phyloP scores from a whole-genome alignment of 2,888 invertebrate genomes.

The Hirudinaria manillensis region DNA sequence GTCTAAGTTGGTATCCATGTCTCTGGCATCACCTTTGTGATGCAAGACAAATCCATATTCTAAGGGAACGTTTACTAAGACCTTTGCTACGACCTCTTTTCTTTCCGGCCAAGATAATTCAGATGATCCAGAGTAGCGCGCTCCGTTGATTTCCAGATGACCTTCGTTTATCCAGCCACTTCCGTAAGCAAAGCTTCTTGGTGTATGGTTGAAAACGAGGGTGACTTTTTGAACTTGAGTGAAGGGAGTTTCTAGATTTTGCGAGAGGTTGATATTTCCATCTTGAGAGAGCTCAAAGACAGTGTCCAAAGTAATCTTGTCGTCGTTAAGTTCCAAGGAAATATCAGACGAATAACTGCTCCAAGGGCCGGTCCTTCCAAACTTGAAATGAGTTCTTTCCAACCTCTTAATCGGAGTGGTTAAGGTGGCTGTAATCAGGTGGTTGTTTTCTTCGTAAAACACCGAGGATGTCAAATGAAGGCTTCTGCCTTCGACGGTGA shows the following conservation, averaged over 20 bases:
- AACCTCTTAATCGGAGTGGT: conserved; percentile 21
- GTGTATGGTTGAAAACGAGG: neutral
- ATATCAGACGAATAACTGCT: neutral
- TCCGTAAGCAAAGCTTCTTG: neutral
- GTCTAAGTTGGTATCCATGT: neutral
- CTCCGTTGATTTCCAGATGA: neutral
- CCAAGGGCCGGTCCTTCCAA: neutral
- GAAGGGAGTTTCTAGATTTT: too few relatives aligned
- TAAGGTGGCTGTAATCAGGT: neutral
- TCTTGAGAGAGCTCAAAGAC: neutral
- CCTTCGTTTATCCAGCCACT: conserved; percentile 7
- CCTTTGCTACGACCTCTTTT: neutral
- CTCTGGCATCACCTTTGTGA: neutral
- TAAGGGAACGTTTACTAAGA: neutral
- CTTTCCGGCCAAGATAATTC: neutral
- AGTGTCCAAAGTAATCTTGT: neutral
- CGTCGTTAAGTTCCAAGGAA: neutral
- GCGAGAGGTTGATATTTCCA: neutral
- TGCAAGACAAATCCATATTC: neutral
- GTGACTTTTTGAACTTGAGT: neutral
- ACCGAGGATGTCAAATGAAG: neutral
- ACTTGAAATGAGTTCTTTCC: neutral
- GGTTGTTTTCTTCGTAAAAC: neutral
- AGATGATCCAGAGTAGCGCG: neutral
- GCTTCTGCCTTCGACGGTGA: neutral